Conservation (phyloP, 2,113 vertebrate species). For the Copsychus sechellarum region DNA sequence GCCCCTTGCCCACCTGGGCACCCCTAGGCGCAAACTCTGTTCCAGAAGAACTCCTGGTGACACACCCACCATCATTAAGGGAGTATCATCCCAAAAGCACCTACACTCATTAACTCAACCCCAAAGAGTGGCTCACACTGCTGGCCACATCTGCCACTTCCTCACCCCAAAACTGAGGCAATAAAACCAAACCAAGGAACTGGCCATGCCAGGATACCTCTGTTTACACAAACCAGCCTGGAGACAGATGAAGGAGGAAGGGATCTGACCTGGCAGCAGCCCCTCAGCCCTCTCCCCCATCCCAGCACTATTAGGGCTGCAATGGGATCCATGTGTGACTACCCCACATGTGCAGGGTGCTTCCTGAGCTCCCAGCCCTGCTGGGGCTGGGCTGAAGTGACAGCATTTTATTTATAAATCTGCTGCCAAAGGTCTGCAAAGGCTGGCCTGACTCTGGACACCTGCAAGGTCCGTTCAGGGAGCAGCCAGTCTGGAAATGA, state of each 20-base stretch:
- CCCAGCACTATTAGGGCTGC: background rate
- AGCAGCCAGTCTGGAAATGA: fast-evolving
- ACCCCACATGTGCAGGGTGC: background rate
- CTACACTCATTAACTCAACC: background rate
- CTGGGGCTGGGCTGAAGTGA: background rate
- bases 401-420: slow-evolving; percentile 20
- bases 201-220: fast-evolving
- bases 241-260: background rate
- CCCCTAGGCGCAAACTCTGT: background rate
- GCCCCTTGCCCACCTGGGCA: background rate
- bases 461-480: background rate
- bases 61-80: background rate
- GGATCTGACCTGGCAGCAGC: background rate
- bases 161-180: background rate
- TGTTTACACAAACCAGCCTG: background rate
- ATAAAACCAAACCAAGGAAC: background rate
- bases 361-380: background rate
- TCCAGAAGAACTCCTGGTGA: background rate
- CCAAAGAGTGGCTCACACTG: background rate
- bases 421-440: background rate
- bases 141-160: fast-evolving
- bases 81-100: background rate
- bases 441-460: slow-evolving; percentile 33
- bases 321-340: slow-evolving; percentile 34
- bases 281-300: background rate